Base-by-base conservation (phyloP, 2,797 vertebrate species). In the Silurus lanzhouensis region DNA sequence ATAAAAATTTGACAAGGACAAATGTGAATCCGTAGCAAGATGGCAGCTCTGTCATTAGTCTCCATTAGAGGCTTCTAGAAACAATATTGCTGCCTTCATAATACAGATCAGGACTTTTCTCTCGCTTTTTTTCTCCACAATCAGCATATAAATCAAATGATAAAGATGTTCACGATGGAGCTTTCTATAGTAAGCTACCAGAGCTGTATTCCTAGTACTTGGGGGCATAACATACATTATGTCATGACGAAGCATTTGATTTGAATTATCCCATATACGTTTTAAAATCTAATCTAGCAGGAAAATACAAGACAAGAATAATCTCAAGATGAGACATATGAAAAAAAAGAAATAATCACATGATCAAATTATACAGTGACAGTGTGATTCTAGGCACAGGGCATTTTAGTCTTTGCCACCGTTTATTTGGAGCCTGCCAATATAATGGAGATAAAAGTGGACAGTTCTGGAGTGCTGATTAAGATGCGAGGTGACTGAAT, bases 401-500 rank as follows among this genome's bases (percentile, higher is more conserved):
- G 61, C 57, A 48, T 86, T 89, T 90, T 77, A 88, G 70, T 68
- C 44, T 31, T 86, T 70, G 84, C 70, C 89, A 87, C 89, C 89
- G 83, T 61, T 82, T 55, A 76, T 83, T 90, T 83, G 83, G 76
- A 89, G 83, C 84, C n/a, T 19, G 19, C 58, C 72, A 70, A 81
- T 86, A 86, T 80, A 81, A 80, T 25, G 52, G 60, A 48, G 81
- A 90, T 88, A 71, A 85, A 87, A 85, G 57, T 8, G 12, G 86
- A 86, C 88, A 82, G 83, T 71, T 70, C 67, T 64, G 79, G 71
- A 85, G 70, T 81, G 58, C 81, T 89, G 89, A 91, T 83, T 82
- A 76, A 70, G 78, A 91, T 92, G 85, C 58, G 85, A 84, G 20
- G 82, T 90, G 91, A 93, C 90, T 27, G 64, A 92, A 86, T 89